phyloP scores from a whole-genome alignment of 2,888 invertebrate genomes.

The Agrenia bidenticulata region DNA sequence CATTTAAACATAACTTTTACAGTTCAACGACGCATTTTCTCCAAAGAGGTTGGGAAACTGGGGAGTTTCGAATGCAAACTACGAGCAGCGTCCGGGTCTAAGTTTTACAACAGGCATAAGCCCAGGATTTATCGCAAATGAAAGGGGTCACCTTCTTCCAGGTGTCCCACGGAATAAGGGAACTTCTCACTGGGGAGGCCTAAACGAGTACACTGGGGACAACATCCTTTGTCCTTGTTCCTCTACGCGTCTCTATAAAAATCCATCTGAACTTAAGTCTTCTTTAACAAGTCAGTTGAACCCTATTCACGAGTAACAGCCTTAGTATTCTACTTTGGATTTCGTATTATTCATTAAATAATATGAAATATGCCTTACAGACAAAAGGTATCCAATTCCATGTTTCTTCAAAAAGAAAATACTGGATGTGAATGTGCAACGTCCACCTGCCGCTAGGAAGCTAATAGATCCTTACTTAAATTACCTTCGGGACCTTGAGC shows the following conservation, averaged over 20 bases:
- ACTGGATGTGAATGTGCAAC: background rate
- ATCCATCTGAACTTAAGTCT: constrained; percentile 5
- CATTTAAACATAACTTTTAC: constrained; percentile 1
- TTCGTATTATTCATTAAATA: background rate
- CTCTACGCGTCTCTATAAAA: background rate
- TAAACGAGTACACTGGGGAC: constrained; percentile 14
- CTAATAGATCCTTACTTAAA: constrained; percentile 30
- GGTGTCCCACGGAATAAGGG: constrained; percentile 27
- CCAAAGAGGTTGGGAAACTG: constrained; percentile 45
- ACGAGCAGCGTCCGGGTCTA: background rate
- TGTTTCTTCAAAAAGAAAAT: constrained; percentile 21
- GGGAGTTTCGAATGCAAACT: constrained; percentile 30
- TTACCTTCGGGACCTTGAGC: constrained; percentile 27
- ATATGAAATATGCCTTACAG: background rate
- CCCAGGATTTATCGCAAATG: constrained; percentile 37
- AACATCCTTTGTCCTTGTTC: constrained; percentile 3
- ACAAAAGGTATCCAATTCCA: constrained; percentile 10
- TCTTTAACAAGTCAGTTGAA: background rate
- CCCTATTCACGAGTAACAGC: background rate
- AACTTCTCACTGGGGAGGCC: constrained; percentile 45
- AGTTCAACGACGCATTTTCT: constrained; percentile 46
- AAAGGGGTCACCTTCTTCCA: constrained; percentile 43
- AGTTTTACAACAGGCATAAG: too few relatives aligned
- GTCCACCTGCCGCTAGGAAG: constrained; percentile 8
- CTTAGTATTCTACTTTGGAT: background rate